Evolutionary conservation across 2,113 vertebrate genomes (phyloP).

Genomic region (Syngnathoides biaculeatus): DNA sequence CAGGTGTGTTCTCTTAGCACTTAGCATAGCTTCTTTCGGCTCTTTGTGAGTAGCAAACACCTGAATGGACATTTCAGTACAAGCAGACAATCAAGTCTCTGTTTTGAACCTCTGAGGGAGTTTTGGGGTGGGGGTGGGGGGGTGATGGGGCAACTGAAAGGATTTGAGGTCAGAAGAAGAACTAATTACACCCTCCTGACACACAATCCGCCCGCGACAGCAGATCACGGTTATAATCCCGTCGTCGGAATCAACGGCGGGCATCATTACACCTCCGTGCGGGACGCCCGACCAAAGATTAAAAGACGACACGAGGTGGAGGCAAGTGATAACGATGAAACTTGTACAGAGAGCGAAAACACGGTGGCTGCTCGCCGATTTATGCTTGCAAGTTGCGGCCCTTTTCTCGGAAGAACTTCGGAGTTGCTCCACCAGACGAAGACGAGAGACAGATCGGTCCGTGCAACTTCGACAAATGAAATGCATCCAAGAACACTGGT

Average conservation of each 20-base stretch:
- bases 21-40: background rate
- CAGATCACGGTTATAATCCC: constrained; percentile 56
- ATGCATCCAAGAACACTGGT: too few species aligned
- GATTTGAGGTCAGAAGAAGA: constrained; percentile 46
- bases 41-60: background rate
- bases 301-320: background rate
- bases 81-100: constrained; percentile 28
- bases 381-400: too few species aligned
- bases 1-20: background rate
- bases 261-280: constrained; percentile 22
- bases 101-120: constrained; percentile 11
- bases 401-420: too few species aligned
- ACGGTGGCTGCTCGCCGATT: background rate
- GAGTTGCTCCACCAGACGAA: background rate
- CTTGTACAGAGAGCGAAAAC: background rate
- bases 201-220: constrained; percentile 42
- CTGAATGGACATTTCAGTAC: background rate
- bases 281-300: background rate
- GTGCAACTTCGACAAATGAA: too few species aligned
- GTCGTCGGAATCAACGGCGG: constrained; percentile 15
- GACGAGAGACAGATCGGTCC: too few species aligned
- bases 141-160: background rate
- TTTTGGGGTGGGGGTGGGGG: background rate
- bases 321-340: background rate
- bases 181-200: constrained; percentile 47